phyloP scores from a whole-genome alignment of 2,797 vertebrate genomes.

The Chaetophractus vellerosus region DNA sequence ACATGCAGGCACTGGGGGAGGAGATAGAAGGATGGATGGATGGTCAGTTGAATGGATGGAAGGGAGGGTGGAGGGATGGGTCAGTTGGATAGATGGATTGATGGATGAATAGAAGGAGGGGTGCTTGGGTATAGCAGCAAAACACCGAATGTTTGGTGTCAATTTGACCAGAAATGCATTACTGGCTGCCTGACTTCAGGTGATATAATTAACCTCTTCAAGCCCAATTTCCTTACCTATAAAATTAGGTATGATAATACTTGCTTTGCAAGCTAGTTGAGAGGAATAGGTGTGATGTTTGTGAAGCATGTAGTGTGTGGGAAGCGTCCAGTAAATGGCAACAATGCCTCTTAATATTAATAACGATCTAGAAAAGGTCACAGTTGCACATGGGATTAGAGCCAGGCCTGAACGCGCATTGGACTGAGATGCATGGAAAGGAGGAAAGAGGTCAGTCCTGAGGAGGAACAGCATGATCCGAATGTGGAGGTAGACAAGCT shows the following conservation, averaged over 20 bases:
- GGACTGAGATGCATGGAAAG: too few relatives aligned
- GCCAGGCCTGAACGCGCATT: neutral
- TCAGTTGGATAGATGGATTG: neutral
- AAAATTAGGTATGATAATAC: neutral
- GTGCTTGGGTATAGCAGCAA: accelerated
- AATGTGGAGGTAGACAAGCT: accelerated
- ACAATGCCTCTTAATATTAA: neutral
- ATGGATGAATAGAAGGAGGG: too few relatives aligned
- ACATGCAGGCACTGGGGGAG: neutral
- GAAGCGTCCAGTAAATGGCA: neutral
- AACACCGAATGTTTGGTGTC: neutral
- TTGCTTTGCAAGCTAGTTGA: neutral
- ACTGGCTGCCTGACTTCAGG: neutral
- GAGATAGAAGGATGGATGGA: too few relatives aligned
- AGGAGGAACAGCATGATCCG: accelerated
- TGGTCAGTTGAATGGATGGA: neutral
- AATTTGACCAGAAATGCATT: neutral
- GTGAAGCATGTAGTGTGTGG: neutral
- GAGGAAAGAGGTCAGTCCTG: too few relatives aligned
- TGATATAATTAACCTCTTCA: neutral
- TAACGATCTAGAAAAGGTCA: neutral
- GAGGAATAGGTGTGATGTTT: neutral
- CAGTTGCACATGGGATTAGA: neutral
- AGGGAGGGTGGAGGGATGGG: accelerated
- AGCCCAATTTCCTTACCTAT: neutral